phyloP scores from a whole-genome alignment of 2,797 vertebrate genomes.

The Leptatherina wallacei region DNA sequence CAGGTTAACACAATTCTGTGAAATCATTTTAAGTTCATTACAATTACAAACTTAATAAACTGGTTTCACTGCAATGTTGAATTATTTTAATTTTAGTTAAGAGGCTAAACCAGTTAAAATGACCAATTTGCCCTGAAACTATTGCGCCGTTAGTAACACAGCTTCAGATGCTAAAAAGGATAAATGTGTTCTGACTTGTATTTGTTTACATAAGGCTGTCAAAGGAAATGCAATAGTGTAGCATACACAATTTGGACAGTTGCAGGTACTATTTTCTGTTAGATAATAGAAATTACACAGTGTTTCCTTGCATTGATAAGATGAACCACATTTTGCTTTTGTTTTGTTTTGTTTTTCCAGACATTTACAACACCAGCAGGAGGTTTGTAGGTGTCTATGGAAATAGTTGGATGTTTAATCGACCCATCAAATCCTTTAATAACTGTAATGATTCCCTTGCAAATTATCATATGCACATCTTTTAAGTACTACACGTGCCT shows the following conservation, averaged over 20 bases:
- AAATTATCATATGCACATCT: not conserved
- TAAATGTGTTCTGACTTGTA: slow-evolving; percentile 8
- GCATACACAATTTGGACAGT: not conserved
- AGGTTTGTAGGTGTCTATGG: slow-evolving; percentile 4
- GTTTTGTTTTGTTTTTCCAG: not conserved
- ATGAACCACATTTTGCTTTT: slow-evolving; percentile 1
- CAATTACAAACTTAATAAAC: slow-evolving; percentile 6
- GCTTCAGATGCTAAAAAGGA: not conserved
- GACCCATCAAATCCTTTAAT: not conserved
- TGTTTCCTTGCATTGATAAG: slow-evolving; percentile 1
- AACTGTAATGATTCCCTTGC: slow-evolving; percentile 6
- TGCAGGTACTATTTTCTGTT: not conserved
- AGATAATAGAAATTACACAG: not conserved
- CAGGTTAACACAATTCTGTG: not conserved
- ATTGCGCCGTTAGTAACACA: not conserved
- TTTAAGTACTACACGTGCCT: not conserved
- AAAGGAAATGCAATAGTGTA: slow-evolving; percentile 1
- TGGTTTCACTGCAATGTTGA: slow-evolving; percentile 1
- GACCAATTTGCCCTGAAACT: too few relatives aligned
- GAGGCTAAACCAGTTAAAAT: slow-evolving; percentile 20
- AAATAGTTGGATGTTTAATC: not conserved
- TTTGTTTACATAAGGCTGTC: slow-evolving; percentile 4
- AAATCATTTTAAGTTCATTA: slow-evolving; percentile 4
- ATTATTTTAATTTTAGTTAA: slow-evolving; percentile 1
- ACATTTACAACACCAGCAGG: not conserved